Conservation (phyloP, 2,888 invertebrate species). For the Acronicta aceris region DNA sequence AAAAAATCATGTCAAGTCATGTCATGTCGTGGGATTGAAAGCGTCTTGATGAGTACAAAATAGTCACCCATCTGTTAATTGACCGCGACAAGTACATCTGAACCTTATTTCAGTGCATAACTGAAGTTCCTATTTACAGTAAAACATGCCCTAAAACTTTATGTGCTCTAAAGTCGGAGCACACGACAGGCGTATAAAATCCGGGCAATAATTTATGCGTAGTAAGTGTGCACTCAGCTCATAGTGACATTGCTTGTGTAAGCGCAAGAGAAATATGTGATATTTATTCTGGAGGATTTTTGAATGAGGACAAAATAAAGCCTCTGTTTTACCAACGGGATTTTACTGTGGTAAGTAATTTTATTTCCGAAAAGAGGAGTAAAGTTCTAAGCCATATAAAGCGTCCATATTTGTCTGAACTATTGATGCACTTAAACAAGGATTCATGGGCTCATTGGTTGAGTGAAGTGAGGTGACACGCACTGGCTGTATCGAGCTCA, state of each 20-base stretch:
- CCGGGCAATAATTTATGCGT: background rate
- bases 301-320: background rate
- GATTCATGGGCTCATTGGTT: no score
- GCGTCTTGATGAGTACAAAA: no score
- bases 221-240: conserved; percentile 2
- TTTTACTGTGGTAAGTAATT: background rate
- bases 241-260: background rate
- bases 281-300: conserved; percentile 1
- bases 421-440: no score
- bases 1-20: no score
- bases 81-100: background rate
- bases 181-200: background rate
- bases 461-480: no score
- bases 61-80: background rate
- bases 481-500: no score
- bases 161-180: background rate
- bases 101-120: background rate
- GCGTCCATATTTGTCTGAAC: no score
- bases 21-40: no score
- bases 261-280: conserved; percentile 2
- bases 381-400: no score
- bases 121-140: background rate
- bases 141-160: background rate
- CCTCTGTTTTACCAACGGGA: background rate
- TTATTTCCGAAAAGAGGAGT: background rate